phyloP scores from a whole-genome alignment of 2,113 vertebrate species.

The Dasypus novemcinctus region DNA sequence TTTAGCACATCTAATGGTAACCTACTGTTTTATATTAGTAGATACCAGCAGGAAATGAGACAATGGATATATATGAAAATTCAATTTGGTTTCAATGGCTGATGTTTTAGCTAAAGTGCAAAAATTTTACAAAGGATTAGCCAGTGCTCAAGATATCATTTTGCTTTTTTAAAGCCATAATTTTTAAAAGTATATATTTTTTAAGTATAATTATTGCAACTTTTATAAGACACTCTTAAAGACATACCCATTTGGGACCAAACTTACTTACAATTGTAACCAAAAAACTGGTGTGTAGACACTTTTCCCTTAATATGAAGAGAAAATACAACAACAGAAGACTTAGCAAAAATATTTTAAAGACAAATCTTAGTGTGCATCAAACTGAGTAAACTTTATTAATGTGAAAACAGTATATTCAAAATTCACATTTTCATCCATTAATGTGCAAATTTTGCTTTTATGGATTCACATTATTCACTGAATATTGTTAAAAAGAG shows the following conservation, averaged over 20 bases:
- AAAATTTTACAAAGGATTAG: not conserved
- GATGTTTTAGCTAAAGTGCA: not conserved
- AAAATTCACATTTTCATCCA: not conserved
- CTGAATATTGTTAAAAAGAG: conserved; percentile 3
- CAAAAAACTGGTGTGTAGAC: not conserved
- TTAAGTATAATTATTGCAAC: not conserved
- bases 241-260: not conserved
- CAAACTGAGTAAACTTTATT: not conserved
- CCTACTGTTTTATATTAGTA: not conserved
- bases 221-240: not conserved
- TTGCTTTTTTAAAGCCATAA: no score
- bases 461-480: not conserved
- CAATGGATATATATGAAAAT: not conserved
- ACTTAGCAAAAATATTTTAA: not conserved
- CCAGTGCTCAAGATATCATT: not conserved
- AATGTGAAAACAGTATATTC: not conserved
- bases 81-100: not conserved
- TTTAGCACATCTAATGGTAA: not conserved
- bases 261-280: not conserved
- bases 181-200: not conserved
- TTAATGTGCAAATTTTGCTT: not conserved
- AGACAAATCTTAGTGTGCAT: not conserved
- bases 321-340: not conserved
- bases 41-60: not conserved
- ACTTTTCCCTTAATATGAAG: not conserved